Base-by-base conservation (phyloP, 2,113 vertebrate species). In the Promerops cafer region DNA sequence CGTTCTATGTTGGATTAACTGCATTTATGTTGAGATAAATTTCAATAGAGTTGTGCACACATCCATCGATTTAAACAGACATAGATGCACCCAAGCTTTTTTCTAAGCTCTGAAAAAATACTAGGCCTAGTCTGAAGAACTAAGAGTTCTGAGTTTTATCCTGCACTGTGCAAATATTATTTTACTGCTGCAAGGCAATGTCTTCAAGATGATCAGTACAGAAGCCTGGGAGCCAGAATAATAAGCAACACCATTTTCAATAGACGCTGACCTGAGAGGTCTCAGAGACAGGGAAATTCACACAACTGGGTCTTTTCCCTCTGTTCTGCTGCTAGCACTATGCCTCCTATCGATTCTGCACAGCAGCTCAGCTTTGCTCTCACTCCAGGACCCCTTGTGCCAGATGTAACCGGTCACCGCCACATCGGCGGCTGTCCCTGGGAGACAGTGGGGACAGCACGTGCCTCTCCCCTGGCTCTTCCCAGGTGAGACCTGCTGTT, bases 31-130 rank as follows among this genome's bases (percentile, higher is more conserved):
- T 47, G 83, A 88, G 69, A 64, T 60, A 82, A 70, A 47, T 84
- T 93, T 93, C 94, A 84, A 5, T 60, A 31, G 77, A 81, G 56
- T 90, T 79, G 85, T 87, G 60, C 72, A 57, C 40, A 45, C 65
- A 89, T 94, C 65, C 72, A 56, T 92, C 90, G 86, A 45, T 78
- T 83, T 71, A 92, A 92, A 63, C 30, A 81, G 85, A 85, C n/a
- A 92, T 52, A 92, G n/a, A 87, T 77, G 60, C 3, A 4, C 23
- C 31, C 26, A 66, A 88, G 76, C 52, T 93, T 93, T 92, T 93
- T 47, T 87, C n/a, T 78, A 53, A 64, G 56, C n/a, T 68, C 69
- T 40, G 42, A 84, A 81, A 69, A 93, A 80, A 68, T 31, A 54
- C 35, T 75, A 59, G 56, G 21, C 26, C 60, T 70, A 81, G 31